These are phyloP conservation scores for Hirudo medicinalis DNA, from an alignment of 1,140 invertebrate species.

Conservation along the genomic window DNA sequence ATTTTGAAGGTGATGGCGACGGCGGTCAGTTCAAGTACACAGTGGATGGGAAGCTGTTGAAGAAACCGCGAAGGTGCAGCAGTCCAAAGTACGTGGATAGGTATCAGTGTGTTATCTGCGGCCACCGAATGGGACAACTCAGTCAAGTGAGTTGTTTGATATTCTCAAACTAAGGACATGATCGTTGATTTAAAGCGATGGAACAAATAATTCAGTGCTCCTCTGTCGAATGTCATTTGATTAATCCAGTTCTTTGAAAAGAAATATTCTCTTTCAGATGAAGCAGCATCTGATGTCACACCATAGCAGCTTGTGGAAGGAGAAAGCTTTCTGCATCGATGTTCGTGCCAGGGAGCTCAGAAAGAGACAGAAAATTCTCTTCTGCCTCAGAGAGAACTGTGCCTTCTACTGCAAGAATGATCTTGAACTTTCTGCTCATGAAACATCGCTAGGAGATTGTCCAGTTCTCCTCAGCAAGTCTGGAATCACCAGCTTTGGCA, in stretches of 20 bases:
- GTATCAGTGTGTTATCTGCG: slow-evolving; percentile 8
- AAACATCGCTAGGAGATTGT: background rate
- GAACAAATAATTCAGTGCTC: background rate
- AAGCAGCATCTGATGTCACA: slow-evolving; percentile 1
- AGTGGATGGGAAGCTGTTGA: background rate
- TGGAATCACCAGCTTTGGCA: background rate
- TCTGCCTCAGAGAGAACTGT: slow-evolving; percentile 6
- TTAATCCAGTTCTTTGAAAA: too few species aligned
- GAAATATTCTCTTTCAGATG: background rate
- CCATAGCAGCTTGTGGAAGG: background rate
- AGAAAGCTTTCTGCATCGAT: slow-evolving; percentile 11
- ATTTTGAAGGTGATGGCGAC: background rate
- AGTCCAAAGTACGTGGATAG: background rate
- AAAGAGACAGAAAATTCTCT: slow-evolving; percentile 16
- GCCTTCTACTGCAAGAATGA: slow-evolving; percentile 16
- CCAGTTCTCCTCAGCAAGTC: background rate
- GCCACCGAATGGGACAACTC: background rate
- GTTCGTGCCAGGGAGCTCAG: slow-evolving; percentile 13
- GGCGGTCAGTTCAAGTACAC: background rate
- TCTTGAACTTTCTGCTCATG: slow-evolving; percentile 1
- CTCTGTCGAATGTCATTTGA: too few species aligned
- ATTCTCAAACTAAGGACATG: background rate
- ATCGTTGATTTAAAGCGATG: background rate
- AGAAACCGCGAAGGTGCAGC: background rate
- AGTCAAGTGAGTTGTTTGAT: background rate